phyloP scores from a whole-genome alignment of 2,888 invertebrate genomes.

The Epinotia nisella region DNA sequence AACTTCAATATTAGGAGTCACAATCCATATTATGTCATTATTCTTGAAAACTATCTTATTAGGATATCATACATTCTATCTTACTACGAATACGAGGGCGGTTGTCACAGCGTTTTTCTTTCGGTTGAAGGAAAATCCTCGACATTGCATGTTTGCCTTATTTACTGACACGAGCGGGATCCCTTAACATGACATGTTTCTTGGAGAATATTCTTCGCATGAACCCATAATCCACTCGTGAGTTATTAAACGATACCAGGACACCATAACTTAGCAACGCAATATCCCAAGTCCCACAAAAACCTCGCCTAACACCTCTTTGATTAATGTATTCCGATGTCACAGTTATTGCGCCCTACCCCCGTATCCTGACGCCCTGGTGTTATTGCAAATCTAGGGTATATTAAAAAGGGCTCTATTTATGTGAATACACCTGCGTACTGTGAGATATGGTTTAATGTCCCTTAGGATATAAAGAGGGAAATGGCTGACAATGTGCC shows the following conservation, averaged over 20 bases:
- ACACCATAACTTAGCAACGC: conserved; percentile 73
- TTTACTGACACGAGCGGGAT: conserved; percentile 3
- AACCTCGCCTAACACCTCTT: conserved; percentile 58
- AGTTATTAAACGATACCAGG: conserved; percentile 65
- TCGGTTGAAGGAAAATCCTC: background rate
- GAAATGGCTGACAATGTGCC: conserved; percentile 47
- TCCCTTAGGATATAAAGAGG: conserved; percentile 46
- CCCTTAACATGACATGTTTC: conserved; percentile 4
- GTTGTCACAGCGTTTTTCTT: too few species aligned
- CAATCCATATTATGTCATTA: too few species aligned
- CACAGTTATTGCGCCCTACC: conserved; percentile 75
- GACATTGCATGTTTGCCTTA: background rate
- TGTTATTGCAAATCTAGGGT: conserved; percentile 82
- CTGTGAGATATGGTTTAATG: conserved; percentile 51
- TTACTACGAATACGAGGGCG: too few species aligned
- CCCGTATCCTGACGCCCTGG: conserved; percentile 67
- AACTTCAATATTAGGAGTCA: too few species aligned
- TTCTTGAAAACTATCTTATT: too few species aligned
- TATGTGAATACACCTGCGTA: conserved; percentile 73
- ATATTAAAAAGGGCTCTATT: conserved; percentile 82
- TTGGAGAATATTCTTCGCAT: conserved; percentile 39
- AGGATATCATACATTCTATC: too few species aligned
- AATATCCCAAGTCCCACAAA: conserved; percentile 74
- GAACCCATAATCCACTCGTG: conserved; percentile 55
- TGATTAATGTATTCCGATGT: conserved; percentile 82